Evolutionary conservation across 2,113 vertebrate species (phyloP).

Genomic region (Eurypyga helias): DNA sequence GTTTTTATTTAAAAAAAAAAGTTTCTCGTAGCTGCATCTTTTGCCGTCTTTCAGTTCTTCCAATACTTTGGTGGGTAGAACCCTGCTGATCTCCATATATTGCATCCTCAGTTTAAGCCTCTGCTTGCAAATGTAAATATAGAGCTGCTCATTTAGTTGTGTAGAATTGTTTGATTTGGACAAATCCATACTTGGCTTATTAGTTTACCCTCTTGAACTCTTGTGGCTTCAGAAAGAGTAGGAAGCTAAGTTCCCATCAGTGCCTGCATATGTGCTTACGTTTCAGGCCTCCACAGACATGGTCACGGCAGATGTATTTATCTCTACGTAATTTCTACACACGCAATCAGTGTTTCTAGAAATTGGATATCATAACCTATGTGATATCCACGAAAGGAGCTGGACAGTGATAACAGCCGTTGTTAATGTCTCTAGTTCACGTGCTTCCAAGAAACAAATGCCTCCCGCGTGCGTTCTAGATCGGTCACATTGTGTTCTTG

Average conservation of each 20-base stretch:
- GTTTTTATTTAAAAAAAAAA: slow-evolving; percentile 8
- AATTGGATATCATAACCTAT: not conserved
- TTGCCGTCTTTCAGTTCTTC: not conserved
- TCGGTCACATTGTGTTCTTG: not conserved
- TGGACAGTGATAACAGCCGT: not conserved
- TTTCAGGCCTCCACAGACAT: not conserved
- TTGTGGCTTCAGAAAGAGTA: not conserved
- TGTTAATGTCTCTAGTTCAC: not conserved
- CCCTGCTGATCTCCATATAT: slow-evolving; percentile 21
- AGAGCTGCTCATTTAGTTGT: slow-evolving; percentile 12
- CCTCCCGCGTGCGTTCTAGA: not conserved
- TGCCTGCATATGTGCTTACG: not conserved
- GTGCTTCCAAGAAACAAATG: not conserved
- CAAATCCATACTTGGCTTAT: not conserved
- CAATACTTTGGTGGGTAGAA: slow-evolving; percentile 13
- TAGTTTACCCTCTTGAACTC: slow-evolving; percentile 20
- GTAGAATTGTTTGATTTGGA: slow-evolving; percentile 37
- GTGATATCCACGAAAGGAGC: not conserved
- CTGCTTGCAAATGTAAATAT: slow-evolving; percentile 36
- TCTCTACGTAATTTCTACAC: not conserved
- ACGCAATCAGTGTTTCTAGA: not conserved
- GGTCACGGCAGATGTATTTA: not conserved
- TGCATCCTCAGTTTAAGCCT: slow-evolving; percentile 27
- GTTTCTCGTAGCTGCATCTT: slow-evolving; percentile 37
- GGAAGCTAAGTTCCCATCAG: slow-evolving; percentile 9